These are phyloP conservation scores for Anthopleura xanthogrammica DNA, from an alignment of 92 coral and sea anemone genomes.

Conservation along the genomic window DNA sequence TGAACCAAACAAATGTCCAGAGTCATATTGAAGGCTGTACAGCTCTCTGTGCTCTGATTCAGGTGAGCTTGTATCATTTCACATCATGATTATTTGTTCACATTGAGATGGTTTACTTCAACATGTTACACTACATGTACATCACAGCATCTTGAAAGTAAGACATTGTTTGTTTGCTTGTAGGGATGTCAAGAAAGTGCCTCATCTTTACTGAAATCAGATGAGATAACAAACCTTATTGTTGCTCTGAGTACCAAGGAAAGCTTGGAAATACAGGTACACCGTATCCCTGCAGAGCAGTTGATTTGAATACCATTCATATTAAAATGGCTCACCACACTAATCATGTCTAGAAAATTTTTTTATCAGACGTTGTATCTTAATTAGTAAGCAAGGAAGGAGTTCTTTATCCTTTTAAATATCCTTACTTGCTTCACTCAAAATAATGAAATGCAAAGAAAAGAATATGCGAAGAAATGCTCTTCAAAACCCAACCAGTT, in stretches of 20 bases:
- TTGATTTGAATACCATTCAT: too few relatives aligned
- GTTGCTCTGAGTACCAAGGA: slow-evolving; percentile 74
- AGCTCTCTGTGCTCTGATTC: slow-evolving; percentile 81
- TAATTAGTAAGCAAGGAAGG: too few relatives aligned
- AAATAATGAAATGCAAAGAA: too few relatives aligned
- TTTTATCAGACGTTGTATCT: too few relatives aligned
- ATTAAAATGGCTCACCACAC: too few relatives aligned
- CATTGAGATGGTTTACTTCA: background rate
- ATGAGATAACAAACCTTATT: slow-evolving; percentile 63
- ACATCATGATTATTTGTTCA: too few relatives aligned
- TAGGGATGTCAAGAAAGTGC: slow-evolving; percentile 92
- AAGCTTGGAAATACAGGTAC: slow-evolving; percentile 69
- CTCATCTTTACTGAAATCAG: slow-evolving; percentile 68
- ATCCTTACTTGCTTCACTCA: too few relatives aligned
- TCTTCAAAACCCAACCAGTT: too few relatives aligned
- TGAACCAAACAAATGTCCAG: slow-evolving; percentile 58
- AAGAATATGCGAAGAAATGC: too few relatives aligned
- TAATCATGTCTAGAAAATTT: too few relatives aligned
- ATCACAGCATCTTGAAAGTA: background rate
- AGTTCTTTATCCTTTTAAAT: too few relatives aligned
- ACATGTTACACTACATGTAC: background rate
- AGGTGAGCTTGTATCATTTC: slow-evolving; percentile 40
- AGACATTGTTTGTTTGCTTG: background rate
- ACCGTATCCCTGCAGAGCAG: too few relatives aligned
- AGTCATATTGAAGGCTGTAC: slow-evolving; percentile 83